Evolutionary conservation across 2,797 vertebrate genomes (phyloP).

Genomic region (Aeoliscus strigatus): DNA sequence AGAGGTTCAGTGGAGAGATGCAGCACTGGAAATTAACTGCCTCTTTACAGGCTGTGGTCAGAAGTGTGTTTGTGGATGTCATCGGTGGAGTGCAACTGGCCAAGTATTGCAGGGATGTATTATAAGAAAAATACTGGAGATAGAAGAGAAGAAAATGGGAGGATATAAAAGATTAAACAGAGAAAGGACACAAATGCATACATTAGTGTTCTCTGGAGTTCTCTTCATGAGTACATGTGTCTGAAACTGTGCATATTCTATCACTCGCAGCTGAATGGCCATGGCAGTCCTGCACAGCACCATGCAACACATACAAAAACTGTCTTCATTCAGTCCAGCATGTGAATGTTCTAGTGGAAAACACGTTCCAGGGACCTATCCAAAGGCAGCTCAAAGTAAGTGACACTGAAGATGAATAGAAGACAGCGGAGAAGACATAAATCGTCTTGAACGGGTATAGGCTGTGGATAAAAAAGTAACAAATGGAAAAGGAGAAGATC

Average conservation of each 20-base stretch:
- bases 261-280: constrained; percentile 51
- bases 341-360: constrained; percentile 13
- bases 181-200: too few relatives aligned
- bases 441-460: constrained; percentile 29
- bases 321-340: constrained; percentile 1
- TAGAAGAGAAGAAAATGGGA: constrained; percentile 7
- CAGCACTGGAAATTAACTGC: constrained; percentile 36
- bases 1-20: constrained; percentile 50
- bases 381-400: constrained; percentile 39
- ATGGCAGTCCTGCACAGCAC: not conserved
- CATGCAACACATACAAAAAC: not conserved
- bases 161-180: too few relatives aligned
- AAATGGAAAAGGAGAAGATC: constrained; percentile 22
- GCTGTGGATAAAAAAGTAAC: constrained; percentile 28
- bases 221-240: not conserved
- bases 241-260: constrained; percentile 9
- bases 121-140: constrained; percentile 16
- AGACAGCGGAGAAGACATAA: constrained; percentile 20
- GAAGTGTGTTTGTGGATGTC: constrained; percentile 3
- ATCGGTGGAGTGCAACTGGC: constrained; percentile 8
- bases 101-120: not conserved
- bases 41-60: constrained; percentile 41
- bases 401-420: constrained; percentile 41
- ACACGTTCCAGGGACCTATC: constrained; percentile 11
- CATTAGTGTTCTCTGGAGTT: too few relatives aligned